A percentile compares a stretch with the other conserved stretches of the same genome.
These are phyloP conservation scores for Acanthoscelides obtectus DNA, from an alignment of 2,888 invertebrate genomes.

Conservation along the genomic window DNA sequence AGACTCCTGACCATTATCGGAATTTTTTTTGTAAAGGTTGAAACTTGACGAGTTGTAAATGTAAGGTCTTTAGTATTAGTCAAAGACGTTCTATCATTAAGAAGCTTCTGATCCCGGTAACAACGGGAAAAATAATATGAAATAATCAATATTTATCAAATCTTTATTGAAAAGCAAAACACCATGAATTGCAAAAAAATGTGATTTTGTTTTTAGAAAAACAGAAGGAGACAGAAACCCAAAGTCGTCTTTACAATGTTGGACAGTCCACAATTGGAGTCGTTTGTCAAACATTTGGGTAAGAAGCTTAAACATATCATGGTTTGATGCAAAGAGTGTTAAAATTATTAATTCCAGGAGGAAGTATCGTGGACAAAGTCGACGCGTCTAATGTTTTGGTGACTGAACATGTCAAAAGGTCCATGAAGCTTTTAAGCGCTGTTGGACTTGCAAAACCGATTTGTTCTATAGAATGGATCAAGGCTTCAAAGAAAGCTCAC, in stretches of 20 bases:
- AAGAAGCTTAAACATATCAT: slow-evolving; percentile 9
- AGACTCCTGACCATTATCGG: too few relatives aligned
- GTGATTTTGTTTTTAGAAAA: not conserved
- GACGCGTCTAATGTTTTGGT: slow-evolving; percentile 53
- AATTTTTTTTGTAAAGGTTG: too few relatives aligned
- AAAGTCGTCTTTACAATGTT: slow-evolving; percentile 46
- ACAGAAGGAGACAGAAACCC: slow-evolving; percentile 34
- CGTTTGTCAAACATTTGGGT: slow-evolving; percentile 38
- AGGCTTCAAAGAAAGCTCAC: slow-evolving; percentile 35
- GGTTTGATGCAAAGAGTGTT: not conserved
- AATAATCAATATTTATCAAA: too few relatives aligned
- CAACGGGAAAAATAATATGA: too few relatives aligned
- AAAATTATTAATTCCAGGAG: slow-evolving; percentile 48
- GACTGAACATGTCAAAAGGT: slow-evolving; percentile 53
- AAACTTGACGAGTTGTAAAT: too few relatives aligned
- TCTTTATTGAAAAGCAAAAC: too few relatives aligned
- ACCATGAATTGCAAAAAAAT: not conserved
- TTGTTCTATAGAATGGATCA: slow-evolving; percentile 46
- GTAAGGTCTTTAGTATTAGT: too few relatives aligned
- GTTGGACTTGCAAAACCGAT: slow-evolving; percentile 58
- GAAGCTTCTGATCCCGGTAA: too few relatives aligned
- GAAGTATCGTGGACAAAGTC: slow-evolving; percentile 48
- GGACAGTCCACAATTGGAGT: slow-evolving; percentile 40
- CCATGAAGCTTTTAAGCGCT: slow-evolving; percentile 57
- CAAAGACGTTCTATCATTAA: too few relatives aligned